Percentiles rank a stretch among this genome's conserved stretches.
phyloP scores from a whole-genome alignment of 2,797 vertebrate species.

The Typhlichthys eigenmanni region DNA sequence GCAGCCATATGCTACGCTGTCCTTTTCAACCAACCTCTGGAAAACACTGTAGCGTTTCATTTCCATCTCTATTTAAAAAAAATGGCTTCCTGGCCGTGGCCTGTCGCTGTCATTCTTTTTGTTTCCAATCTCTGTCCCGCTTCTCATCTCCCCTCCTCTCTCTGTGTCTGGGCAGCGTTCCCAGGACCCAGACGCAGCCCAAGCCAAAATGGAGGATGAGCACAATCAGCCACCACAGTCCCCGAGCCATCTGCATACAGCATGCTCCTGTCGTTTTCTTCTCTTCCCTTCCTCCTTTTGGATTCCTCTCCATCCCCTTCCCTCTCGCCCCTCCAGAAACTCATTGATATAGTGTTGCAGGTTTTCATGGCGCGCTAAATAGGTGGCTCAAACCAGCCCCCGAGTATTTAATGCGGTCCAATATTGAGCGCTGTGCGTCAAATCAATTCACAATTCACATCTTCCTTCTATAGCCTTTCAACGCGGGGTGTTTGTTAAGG shows the following conservation, averaged over 20 bases:
- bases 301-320: slow-evolving; percentile 1
- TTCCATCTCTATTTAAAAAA: slow-evolving; percentile 60
- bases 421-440: neutral
- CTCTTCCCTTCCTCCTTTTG: slow-evolving; percentile 14
- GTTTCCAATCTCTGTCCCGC: slow-evolving; percentile 72
- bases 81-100: slow-evolving; percentile 64
- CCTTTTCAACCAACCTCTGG: slow-evolving; percentile 59
- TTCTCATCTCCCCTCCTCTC: slow-evolving; percentile 55
- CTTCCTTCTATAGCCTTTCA: neutral
- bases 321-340: slow-evolving; percentile 12
- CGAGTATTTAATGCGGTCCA: slow-evolving; percentile 8
- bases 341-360: slow-evolving; percentile 33
- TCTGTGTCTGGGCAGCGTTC: slow-evolving; percentile 75
- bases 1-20: slow-evolving; percentile 47
- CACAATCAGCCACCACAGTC: slow-evolving; percentile 68
- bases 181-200: slow-evolving; percentile 72
- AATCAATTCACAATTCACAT: neutral
- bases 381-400: slow-evolving; percentile 5
- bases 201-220: slow-evolving; percentile 79
- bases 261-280: slow-evolving; percentile 36
- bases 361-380: slow-evolving; percentile 23
- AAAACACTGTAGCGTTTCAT: slow-evolving; percentile 57
- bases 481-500: slow-evolving; percentile 21
- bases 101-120: slow-evolving; percentile 63
- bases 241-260: slow-evolving; percentile 57